phyloP scores from a whole-genome alignment of 2,888 invertebrate genomes.

The Callyntrura sp. region DNA sequence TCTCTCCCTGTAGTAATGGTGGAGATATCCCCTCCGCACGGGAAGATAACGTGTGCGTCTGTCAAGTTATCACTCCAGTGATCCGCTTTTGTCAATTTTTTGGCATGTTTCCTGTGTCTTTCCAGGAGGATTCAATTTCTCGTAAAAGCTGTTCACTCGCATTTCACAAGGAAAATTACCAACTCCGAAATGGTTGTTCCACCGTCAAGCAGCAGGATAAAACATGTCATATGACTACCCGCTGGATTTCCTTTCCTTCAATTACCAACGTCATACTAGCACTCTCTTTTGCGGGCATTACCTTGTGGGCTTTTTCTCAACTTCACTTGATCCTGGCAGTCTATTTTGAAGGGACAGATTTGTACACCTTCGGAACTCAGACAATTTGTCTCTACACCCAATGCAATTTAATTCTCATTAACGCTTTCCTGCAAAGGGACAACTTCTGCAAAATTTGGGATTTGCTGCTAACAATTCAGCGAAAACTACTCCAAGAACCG shows the following conservation, averaged over 20 bases:
- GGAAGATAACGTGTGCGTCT: conserved; percentile 14
- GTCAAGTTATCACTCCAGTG: conserved; percentile 52
- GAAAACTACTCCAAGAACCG: background rate
- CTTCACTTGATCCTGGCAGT: conserved; percentile 27
- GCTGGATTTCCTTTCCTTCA: conserved; percentile 42
- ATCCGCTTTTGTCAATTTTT: conserved; percentile 54
- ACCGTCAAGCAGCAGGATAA: background rate
- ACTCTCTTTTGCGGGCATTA: background rate
- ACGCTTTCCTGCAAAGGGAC: conserved; percentile 36
- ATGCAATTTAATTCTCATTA: conserved; percentile 39
- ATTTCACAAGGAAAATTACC: too few relatives aligned
- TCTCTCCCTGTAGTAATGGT: background rate
- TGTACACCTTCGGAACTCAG: conserved; percentile 69
- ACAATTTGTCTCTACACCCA: conserved; percentile 57
- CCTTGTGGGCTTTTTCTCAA: conserved; percentile 38
- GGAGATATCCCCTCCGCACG: background rate
- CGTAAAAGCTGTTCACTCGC: too few relatives aligned
- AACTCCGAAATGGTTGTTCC: too few relatives aligned
- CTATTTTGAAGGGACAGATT: conserved; percentile 62
- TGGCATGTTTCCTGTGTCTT: conserved; percentile 38
- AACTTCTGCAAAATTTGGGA: conserved; percentile 56
- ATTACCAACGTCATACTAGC: conserved; percentile 13
- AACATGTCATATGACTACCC: conserved; percentile 27
- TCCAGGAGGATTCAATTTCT: too few relatives aligned
- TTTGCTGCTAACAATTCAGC: conserved; percentile 41